Percentiles rank a stretch among this genome's conserved stretches.
These are phyloP conservation scores for Dolichopus griseipennis DNA, from an alignment of 2,888 invertebrate species.

Conservation along the genomic window DNA sequence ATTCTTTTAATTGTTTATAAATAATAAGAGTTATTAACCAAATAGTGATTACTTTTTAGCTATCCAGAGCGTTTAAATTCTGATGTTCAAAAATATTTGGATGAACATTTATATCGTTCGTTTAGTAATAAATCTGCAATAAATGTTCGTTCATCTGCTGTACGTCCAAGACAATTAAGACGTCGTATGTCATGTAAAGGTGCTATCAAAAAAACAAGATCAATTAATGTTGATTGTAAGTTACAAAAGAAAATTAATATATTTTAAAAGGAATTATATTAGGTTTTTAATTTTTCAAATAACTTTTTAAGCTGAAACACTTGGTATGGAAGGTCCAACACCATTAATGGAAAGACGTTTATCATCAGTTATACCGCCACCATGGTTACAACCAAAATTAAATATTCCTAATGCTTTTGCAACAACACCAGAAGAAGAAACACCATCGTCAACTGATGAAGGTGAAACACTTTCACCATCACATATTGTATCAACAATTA, in stretches of 20 bases:
- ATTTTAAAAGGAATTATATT: neutral
- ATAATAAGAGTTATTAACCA: neutral
- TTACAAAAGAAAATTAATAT: conserved; percentile 25
- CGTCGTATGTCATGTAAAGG: conserved; percentile 82
- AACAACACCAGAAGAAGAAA: conserved; percentile 37
- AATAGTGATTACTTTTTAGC: neutral
- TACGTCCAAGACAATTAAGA: conserved; percentile 51
- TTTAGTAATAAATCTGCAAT: conserved; percentile 65
- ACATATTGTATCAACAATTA: neutral
- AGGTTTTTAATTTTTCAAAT: conserved; percentile 12
- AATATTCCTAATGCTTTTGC: conserved; percentile 32
- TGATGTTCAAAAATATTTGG: conserved; percentile 77
- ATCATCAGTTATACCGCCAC: conserved; percentile 45
- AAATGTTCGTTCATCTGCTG: conserved; percentile 47
- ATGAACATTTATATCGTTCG: conserved; percentile 74
- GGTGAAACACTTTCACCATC: conserved; percentile 5
- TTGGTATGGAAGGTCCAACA: conserved; percentile 64
- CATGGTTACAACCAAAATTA: conserved; percentile 40
- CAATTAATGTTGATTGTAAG: conserved; percentile 85
- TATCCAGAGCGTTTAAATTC: conserved; percentile 76
- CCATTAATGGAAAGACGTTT: conserved; percentile 48
- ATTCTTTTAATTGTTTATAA: no score
- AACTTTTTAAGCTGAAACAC: conserved; percentile 56
- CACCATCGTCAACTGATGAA: conserved; percentile 9
- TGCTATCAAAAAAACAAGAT: conserved; percentile 86